Evolutionary conservation across 2,113 vertebrate genomes (phyloP).

Genomic region (Rhinopomastus cyanomelas): DNA sequence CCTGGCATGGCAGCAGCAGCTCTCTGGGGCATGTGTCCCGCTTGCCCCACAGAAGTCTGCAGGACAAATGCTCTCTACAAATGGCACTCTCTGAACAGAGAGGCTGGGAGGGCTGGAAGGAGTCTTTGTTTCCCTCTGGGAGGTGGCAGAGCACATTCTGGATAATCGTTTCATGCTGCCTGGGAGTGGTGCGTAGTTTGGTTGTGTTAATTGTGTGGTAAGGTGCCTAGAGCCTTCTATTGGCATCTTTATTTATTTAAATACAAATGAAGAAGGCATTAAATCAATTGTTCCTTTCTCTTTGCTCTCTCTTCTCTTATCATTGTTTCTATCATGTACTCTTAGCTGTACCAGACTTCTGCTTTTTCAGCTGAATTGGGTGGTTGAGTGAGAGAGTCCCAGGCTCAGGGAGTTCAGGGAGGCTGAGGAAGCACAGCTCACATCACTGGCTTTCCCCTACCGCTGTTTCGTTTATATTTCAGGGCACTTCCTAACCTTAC

Average conservation of each 20-base stretch:
- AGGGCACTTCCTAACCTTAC: background rate
- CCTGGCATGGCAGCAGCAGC: background rate
- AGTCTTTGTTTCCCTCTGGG: background rate
- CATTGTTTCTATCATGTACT: background rate
- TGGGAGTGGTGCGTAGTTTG: constrained; percentile 26
- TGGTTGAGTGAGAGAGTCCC: constrained; percentile 4
- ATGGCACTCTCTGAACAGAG: background rate
- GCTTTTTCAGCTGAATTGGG: constrained; percentile 16
- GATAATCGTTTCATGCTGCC: constrained; percentile 46
- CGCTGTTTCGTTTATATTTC: background rate
- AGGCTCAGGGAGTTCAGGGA: background rate
- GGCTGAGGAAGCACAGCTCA: background rate
- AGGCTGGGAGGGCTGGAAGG: background rate
- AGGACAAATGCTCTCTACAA: background rate
- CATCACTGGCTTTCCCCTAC: background rate
- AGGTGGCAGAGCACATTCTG: constrained; percentile 34
- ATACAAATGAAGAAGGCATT: constrained; percentile 44
- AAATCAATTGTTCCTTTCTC: constrained; percentile 56
- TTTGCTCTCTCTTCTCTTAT: constrained; percentile 34
- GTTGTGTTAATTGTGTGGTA: constrained; percentile 51
- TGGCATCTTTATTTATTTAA: constrained; percentile 63
- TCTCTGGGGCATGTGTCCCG: background rate
- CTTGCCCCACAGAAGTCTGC: background rate
- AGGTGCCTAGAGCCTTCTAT: constrained; percentile 53
- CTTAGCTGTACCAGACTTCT: background rate